These are phyloP conservation scores for Scaptomyza montana DNA, from an alignment of 1,140 invertebrate species.

Conservation along the genomic window DNA sequence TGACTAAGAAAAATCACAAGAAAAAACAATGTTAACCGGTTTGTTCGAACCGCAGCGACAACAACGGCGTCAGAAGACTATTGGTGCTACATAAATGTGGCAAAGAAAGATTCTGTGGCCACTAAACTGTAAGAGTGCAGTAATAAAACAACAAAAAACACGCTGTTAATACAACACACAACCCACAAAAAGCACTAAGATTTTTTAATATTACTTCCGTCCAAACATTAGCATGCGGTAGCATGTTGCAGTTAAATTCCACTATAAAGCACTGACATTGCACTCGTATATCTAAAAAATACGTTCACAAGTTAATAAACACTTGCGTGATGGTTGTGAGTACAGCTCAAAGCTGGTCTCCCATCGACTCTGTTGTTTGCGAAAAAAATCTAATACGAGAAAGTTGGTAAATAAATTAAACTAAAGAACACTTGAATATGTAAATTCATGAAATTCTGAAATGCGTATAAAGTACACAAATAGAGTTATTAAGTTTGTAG, in stretches of 20 bases:
- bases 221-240: background rate
- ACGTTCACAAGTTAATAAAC: no score
- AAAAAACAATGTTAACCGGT: slow-evolving; percentile 70
- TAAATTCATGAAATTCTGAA: background rate
- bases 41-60: slow-evolving; percentile 74
- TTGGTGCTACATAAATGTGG: slow-evolving; percentile 41
- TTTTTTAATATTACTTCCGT: slow-evolving; percentile 3
- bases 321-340: no score
- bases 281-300: no score
- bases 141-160: slow-evolving; percentile 20
- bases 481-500: slow-evolving; percentile 5
- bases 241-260: background rate
- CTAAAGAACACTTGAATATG: background rate
- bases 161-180: background rate
- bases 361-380: background rate
- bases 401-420: background rate
- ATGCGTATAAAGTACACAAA: slow-evolving; percentile 1
- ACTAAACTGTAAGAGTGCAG: slow-evolving; percentile 63
- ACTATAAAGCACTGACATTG: background rate
- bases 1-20: slow-evolving; percentile 75
- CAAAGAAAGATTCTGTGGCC: slow-evolving; percentile 70
- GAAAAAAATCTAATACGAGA: background rate
- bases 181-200: background rate
- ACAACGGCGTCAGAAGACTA: slow-evolving; percentile 45
- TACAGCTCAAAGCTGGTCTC: no score